Evolutionary conservation across 2,888 invertebrate species (phyloP), one percentile per base, ranked within the genome.

Genomic region (Acronicta psi): DNA sequence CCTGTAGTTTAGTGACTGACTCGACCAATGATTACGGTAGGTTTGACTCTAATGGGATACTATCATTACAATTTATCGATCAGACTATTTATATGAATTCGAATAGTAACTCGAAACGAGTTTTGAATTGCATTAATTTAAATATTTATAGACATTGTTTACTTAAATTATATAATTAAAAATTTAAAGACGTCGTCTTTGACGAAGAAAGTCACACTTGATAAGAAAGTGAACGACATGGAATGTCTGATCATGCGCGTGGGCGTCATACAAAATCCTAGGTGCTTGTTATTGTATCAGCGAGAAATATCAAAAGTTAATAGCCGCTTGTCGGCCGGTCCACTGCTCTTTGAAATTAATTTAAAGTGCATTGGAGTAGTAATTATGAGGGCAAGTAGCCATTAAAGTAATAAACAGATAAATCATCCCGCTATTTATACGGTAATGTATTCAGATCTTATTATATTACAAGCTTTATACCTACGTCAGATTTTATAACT

Each of bases 351-450:
- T 83, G 84, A 85, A 90, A 92, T 92, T 90, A 91, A 92, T 91
- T 92, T 90, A 89, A 89, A 91, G 87, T 90, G 88, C 87, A 89
- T 89, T 84, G 87, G 87, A 88, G 86, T 82, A 83, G 87, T 87
- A 88, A 89, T 90, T 88, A 86, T 83, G 70, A 75, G 75, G 79
- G 71, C 85, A 86, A 88, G 88, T 87, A 89, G 86, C 87, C 80
- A 89, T 89, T 89, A 90, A 76, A 77, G 82, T 82, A 83, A 88
- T 87, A 88, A 87, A 87, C 85, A 85, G 83, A 84, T 86, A 85
- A 86, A 85, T 88, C 87, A 86, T 82, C 73, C 75, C 56, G 70
- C 80, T 75, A 86, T 90, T 88, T 86, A 83, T 87, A 85, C 84
- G 73, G 75, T 84, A 82, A 87, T 84, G 69, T 69, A 63, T 67